Base-by-base conservation (phyloP, 2,888 invertebrate species). In the Trichogramma dendrolimi region DNA sequence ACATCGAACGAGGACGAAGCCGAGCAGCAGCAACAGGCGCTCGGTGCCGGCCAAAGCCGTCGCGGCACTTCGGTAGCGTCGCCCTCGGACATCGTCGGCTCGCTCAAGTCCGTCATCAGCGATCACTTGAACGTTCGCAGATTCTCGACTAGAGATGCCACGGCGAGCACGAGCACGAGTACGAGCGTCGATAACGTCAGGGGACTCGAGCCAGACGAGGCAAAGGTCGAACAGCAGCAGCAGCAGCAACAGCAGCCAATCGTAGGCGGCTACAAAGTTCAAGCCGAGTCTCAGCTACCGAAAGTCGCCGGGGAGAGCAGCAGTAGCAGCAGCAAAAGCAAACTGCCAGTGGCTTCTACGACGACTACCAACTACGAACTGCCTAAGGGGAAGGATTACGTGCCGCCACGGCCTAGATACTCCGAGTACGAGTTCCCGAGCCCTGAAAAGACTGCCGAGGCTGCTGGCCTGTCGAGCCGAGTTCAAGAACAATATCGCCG, bases 1-100 rank as follows among this genome's bases (percentile, higher is more conserved):
- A 68, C 67, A 56, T 70, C 71, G 56, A 75, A 72, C 62, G 71
- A 71, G 65, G 71, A 68, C 62, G 71, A 70, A 55, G 71, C 70
- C 58, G 72, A 69, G 61, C 72, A 70, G 55, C 71, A 65, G 62
- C 69, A 66, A 61, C 69, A 61, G 53, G 66, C 68, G 55, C 52
- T 69, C 60, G 40, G 38, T 5, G 55, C 44, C 6, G 40, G 55
- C 40, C n/a, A 44, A 11, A 40, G 51, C 7, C 68, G 71, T 56
- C 70, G 72, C 65, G 71, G 75, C 60, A 67, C 73, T 54, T 60
- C 67, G 4, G 49, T 55, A 10, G 60, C 40, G 55, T 59, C 59
- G 10, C 58, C 60, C 14, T 40, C 61, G 10, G 58, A 58, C 48
- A 43, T 62, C 48, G 49, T 58, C 49, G 54, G 52, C 55, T 49